These are phyloP conservation scores for Rhingia campestris DNA, from an alignment of 2,888 invertebrate species.

Conservation along the genomic window DNA sequence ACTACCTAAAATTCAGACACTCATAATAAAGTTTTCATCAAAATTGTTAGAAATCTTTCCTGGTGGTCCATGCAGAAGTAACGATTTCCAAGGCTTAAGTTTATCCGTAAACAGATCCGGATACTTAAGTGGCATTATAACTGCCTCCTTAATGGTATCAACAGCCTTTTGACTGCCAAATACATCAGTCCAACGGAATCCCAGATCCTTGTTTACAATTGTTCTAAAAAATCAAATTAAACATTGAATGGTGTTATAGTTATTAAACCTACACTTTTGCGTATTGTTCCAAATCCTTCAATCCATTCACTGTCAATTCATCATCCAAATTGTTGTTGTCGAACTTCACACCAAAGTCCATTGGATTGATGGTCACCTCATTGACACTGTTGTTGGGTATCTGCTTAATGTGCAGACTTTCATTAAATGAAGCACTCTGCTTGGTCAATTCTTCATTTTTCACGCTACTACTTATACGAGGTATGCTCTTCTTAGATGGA, in stretches of 20 bases:
- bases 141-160: constrained; percentile 91
- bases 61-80: constrained; percentile 86
- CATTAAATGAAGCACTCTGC: constrained; percentile 8
- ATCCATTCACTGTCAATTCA: constrained; percentile 38
- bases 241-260: background rate
- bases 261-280: constrained; percentile 35
- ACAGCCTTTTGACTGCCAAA: constrained; percentile 90
- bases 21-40: background rate
- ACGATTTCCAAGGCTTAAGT: constrained; percentile 92
- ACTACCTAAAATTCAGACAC: constrained; percentile 84
- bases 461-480: constrained; percentile 13
- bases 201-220: constrained; percentile 83
- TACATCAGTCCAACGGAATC: constrained; percentile 91
- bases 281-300: constrained; percentile 58
- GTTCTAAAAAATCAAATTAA: constrained; percentile 25
- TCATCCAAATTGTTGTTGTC: constrained; percentile 26
- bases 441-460: constrained; percentile 50
- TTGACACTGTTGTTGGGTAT: constrained; percentile 52
- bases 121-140: constrained; percentile 90
- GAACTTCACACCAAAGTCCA: constrained; percentile 53
- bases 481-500: constrained; percentile 17
- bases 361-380: constrained; percentile 53
- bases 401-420: constrained; percentile 63
- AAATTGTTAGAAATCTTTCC: constrained; percentile 72
- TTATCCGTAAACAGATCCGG: constrained; percentile 88